Evolutionary conservation across 2,797 vertebrate genomes (phyloP).

Genomic region (Clarias platycephalus): DNA sequence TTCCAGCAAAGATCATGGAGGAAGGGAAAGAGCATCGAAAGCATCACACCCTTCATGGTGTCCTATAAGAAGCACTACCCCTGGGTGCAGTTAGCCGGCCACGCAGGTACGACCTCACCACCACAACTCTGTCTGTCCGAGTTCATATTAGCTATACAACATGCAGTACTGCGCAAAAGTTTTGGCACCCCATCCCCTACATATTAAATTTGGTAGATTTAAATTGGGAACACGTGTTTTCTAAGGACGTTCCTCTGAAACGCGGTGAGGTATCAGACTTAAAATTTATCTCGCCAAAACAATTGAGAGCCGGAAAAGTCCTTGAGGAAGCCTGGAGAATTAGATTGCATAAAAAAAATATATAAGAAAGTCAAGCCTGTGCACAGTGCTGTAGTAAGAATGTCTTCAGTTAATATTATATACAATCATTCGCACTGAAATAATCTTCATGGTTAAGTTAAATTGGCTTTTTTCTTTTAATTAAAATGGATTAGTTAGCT

Average conservation of each 20-base stretch:
- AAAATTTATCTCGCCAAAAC: too few species aligned
- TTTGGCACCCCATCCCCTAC: too few species aligned
- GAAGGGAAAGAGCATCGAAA: constrained; percentile 85
- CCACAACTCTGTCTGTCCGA: background rate
- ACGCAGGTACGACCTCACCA: constrained; percentile 74
- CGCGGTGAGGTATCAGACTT: too few species aligned
- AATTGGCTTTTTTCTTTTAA: background rate
- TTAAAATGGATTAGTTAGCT: background rate
- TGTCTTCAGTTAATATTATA: background rate
- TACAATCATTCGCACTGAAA: background rate
- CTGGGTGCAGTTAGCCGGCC: constrained; percentile 89
- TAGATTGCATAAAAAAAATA: too few species aligned
- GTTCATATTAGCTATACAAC: too few species aligned
- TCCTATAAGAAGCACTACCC: constrained; percentile 84
- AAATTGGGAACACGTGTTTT: too few species aligned
- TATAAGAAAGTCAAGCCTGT: too few species aligned
- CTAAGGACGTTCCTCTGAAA: too few species aligned
- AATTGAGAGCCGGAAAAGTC: too few species aligned
- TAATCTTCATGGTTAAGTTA: background rate
- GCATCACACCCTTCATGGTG: constrained; percentile 81
- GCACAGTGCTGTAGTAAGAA: background rate
- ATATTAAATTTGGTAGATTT: too few species aligned
- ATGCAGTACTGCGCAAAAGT: too few species aligned
- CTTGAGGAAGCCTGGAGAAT: too few species aligned
- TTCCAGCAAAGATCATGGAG: constrained; percentile 83